Conservation (phyloP, 2,888 invertebrate species). For the Mimas tiliae region DNA sequence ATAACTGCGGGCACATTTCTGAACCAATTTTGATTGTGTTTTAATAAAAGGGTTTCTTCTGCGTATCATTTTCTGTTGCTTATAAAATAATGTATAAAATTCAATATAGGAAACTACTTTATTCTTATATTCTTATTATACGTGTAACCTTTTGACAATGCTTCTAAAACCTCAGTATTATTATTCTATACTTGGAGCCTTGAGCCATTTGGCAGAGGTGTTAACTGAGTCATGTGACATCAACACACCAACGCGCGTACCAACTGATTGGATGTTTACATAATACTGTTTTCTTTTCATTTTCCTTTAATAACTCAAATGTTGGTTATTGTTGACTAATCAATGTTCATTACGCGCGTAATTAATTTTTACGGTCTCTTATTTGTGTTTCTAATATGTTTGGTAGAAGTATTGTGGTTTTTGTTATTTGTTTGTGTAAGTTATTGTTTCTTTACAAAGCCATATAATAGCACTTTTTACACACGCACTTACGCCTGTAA, state of each 20-base stretch:
- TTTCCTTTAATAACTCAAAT: conserved; percentile 1
- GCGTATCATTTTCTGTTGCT: too few relatives aligned
- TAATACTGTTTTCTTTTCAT: neutral
- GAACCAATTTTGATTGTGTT: too few relatives aligned
- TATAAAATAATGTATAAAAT: too few relatives aligned
- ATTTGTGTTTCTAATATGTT: neutral
- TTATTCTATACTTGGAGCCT: neutral
- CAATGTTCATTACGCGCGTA: conserved; percentile 4
- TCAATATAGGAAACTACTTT: too few relatives aligned
- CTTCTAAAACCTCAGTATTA: neutral
- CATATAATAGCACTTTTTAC: too few relatives aligned
- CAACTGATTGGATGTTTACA: conserved; percentile 10
- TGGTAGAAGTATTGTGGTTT: neutral
- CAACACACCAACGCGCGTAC: neutral
- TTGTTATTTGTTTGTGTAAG: neutral
- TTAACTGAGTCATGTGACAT: conserved; percentile 1
- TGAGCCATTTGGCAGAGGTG: conserved; percentile 9
- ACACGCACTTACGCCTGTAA: too few relatives aligned
- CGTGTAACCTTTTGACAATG: neutral
- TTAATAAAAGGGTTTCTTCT: too few relatives aligned
- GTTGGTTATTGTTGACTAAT: neutral
- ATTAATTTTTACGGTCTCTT: conserved; percentile 6
- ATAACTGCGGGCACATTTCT: too few relatives aligned
- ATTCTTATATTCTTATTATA: too few relatives aligned
- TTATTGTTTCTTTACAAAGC: neutral